phyloP scores from a whole-genome alignment of 2,888 invertebrate genomes.

The Caenorhabditis sp. region DNA sequence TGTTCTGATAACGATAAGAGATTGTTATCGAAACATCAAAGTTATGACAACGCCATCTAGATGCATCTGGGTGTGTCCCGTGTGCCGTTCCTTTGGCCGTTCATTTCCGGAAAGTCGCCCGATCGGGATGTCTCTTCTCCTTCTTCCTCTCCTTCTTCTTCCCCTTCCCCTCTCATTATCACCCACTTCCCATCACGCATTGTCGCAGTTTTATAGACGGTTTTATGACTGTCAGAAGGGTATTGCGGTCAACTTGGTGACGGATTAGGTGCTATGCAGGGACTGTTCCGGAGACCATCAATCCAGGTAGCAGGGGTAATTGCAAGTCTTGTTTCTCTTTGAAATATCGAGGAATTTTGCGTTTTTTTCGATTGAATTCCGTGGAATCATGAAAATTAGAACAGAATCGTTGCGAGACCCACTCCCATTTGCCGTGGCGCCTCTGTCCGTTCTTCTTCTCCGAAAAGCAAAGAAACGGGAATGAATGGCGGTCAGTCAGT shows the following conservation, averaged over 20 bases:
- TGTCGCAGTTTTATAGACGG: constrained; percentile 33
- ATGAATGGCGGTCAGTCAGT: constrained; percentile 31
- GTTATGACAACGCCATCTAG: too few relatives aligned
- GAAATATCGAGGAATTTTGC: too few relatives aligned
- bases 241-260: constrained; percentile 29
- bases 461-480: constrained; percentile 34
- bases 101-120: constrained; percentile 29
- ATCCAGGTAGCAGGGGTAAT: too few relatives aligned
- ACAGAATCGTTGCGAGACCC: too few relatives aligned
- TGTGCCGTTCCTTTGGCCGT: too few relatives aligned
- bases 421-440: too few relatives aligned
- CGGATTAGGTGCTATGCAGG: not conserved
- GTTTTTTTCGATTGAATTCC: too few relatives aligned
- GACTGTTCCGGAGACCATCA: too few relatives aligned
- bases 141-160: not conserved
- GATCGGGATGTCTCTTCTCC: not conserved
- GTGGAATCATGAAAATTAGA: too few relatives aligned
- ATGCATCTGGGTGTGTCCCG: too few relatives aligned
- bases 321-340: too few relatives aligned
- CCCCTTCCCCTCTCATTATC: constrained; percentile 45
- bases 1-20: too few relatives aligned
- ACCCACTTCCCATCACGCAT: constrained; percentile 33
- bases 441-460: constrained; percentile 22
- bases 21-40: not conserved
- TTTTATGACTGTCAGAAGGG: constrained; percentile 34